Percentiles rank a stretch among this genome's conserved stretches.
Conservation (phyloP, 2,113 vertebrate genomes). For the Microtus ochrogaster region DNA sequence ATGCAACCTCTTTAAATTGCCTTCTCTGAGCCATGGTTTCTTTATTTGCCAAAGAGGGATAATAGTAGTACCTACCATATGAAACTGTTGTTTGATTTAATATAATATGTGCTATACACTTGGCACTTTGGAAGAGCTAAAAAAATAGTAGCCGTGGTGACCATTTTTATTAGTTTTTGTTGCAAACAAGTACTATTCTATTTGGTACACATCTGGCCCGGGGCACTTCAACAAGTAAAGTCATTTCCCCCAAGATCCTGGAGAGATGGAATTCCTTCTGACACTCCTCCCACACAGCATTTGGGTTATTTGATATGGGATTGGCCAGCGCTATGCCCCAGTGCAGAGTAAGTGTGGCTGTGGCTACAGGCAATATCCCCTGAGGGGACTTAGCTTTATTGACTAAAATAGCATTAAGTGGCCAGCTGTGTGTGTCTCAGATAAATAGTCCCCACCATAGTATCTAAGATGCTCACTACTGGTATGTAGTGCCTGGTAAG, state of each 20-base stretch:
- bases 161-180: slow-evolving; percentile 37
- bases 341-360: not conserved
- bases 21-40: slow-evolving; percentile 46
- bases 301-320: slow-evolving; percentile 39
- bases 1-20: slow-evolving; percentile 52
- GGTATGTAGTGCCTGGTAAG: not conserved
- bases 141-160: slow-evolving; percentile 31
- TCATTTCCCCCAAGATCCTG: slow-evolving; percentile 18
- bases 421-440: not conserved
- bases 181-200: slow-evolving; percentile 25
- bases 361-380: slow-evolving; percentile 48
- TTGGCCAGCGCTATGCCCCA: not conserved
- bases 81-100: slow-evolving; percentile 41
- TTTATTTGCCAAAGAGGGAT: slow-evolving; percentile 42
- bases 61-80: slow-evolving; percentile 43
- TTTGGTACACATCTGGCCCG: slow-evolving; percentile 28
- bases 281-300: not conserved
- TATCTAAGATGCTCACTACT: not conserved
- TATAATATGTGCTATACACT: slow-evolving; percentile 1
- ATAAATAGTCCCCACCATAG: not conserved
- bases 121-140: not conserved
- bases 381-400: slow-evolving; percentile 52
- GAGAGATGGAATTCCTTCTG: slow-evolving; percentile 61
- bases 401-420: slow-evolving; percentile 47
- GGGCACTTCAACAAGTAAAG: slow-evolving; percentile 38